phyloP scores from a whole-genome alignment of 2,113 vertebrate species.

The Phalacrocorax brasilianus region DNA sequence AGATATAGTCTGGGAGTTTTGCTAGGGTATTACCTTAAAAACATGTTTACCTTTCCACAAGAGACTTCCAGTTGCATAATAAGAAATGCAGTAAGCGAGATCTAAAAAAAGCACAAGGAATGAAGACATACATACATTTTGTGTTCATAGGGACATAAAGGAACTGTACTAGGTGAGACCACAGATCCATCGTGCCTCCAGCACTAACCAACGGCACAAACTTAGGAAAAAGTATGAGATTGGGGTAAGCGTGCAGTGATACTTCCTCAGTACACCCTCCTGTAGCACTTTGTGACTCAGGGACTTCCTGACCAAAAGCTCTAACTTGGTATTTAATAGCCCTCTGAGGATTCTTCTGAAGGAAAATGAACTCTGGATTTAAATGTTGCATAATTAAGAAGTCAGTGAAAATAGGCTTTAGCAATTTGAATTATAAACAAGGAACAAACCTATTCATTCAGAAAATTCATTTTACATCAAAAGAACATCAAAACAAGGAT shows the following conservation, averaged over 20 bases:
- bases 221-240: neutral
- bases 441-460: neutral
- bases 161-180: neutral
- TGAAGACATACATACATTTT: neutral
- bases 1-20: neutral
- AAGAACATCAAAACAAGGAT: constrained; percentile 25
- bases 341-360: neutral
- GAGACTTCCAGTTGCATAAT: neutral
- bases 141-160: neutral
- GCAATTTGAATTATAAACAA: constrained; percentile 26
- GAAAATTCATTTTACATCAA: constrained; percentile 11
- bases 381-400: constrained; percentile 9
- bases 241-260: neutral
- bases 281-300: neutral
- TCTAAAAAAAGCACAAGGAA: neutral
- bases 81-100: neutral
- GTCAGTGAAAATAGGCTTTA: neutral
- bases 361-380: constrained; percentile 13
- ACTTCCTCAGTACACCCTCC: neutral
- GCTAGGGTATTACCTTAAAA: neutral
- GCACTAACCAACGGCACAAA: neutral
- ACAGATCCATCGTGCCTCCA: neutral
- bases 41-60: neutral
- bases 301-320: neutral
- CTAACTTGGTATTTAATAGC: neutral